These are phyloP conservation scores for Sinocyclocheilus anophthalmus DNA, from an alignment of 2,113 vertebrate genomes.

Conservation along the genomic window DNA sequence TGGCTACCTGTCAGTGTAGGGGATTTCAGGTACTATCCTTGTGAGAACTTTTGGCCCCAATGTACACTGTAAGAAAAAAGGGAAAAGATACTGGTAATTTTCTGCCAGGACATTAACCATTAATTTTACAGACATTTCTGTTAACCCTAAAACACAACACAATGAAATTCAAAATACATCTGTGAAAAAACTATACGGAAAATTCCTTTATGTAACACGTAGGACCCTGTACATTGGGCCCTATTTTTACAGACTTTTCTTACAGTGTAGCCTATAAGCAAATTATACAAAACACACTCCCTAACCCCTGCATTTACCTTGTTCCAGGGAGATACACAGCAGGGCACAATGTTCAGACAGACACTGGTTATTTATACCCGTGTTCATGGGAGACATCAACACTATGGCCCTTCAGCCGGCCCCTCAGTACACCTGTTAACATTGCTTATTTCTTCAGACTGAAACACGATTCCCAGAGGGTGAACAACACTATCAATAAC, in stretches of 20 bases:
- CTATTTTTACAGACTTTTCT: neutral
- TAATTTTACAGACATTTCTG: neutral
- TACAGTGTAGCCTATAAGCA: neutral
- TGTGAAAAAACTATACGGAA: neutral
- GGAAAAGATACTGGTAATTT: neutral
- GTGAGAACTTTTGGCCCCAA: neutral
- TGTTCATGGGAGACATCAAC: slow-evolving; percentile 24
- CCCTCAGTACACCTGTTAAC: slow-evolving; percentile 52
- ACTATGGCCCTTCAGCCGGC: neutral
- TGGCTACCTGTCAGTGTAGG: neutral
- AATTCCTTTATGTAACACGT: neutral
- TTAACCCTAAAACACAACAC: neutral
- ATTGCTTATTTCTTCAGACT: slow-evolving; percentile 36
- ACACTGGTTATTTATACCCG: slow-evolving; percentile 54
- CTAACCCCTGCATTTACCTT: slow-evolving; percentile 4
- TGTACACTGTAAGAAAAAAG: neutral
- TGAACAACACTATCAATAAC: slow-evolving; percentile 7
- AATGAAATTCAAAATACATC: neutral
- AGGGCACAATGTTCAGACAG: slow-evolving; percentile 18
- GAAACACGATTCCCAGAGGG: neutral
- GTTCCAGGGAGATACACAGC: neutral
- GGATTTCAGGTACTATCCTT: neutral
- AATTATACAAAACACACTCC: neutral
- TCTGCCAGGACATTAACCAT: neutral
- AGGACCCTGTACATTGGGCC: neutral